A percentile compares a stretch with the other conserved stretches of the same genome.
phyloP scores from a whole-genome alignment of 2,797 vertebrate genomes.

The Synanceia verrucosa region DNA sequence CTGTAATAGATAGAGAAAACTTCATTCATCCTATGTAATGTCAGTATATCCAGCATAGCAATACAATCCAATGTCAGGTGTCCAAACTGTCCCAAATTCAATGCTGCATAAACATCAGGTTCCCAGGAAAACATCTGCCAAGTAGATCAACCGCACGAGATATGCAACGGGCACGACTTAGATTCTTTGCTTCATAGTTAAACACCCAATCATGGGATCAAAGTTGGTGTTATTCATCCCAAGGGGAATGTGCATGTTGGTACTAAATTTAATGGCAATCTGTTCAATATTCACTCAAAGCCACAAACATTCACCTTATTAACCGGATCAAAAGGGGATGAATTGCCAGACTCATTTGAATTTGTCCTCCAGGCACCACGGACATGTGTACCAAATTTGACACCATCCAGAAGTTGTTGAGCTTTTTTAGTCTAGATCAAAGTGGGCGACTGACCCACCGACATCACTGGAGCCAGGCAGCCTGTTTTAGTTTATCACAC shows the following conservation, averaged over 20 bases:
- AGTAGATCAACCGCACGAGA: background rate
- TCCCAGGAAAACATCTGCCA: background rate
- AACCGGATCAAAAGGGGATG: background rate
- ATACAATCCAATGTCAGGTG: too few species aligned
- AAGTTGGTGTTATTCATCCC: background rate
- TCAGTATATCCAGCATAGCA: too few species aligned
- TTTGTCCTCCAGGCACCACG: background rate
- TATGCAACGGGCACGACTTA: background rate
- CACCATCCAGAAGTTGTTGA: too few species aligned
- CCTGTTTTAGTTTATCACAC: background rate
- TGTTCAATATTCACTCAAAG: background rate
- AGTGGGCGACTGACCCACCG: background rate
- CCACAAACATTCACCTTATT: background rate
- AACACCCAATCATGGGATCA: background rate
- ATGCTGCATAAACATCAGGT: background rate
- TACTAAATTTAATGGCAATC: background rate
- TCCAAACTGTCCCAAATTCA: background rate
- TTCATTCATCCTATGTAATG: too few species aligned
- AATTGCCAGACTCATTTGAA: background rate
- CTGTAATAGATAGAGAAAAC: too few species aligned
- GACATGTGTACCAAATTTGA: background rate
- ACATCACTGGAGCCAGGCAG: background rate
- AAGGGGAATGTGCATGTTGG: background rate
- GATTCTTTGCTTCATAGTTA: background rate
- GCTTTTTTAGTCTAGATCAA: background rate